Evolutionary conservation across 2,888 invertebrate genomes (phyloP).

Genomic region (Eupeodes luniger): DNA sequence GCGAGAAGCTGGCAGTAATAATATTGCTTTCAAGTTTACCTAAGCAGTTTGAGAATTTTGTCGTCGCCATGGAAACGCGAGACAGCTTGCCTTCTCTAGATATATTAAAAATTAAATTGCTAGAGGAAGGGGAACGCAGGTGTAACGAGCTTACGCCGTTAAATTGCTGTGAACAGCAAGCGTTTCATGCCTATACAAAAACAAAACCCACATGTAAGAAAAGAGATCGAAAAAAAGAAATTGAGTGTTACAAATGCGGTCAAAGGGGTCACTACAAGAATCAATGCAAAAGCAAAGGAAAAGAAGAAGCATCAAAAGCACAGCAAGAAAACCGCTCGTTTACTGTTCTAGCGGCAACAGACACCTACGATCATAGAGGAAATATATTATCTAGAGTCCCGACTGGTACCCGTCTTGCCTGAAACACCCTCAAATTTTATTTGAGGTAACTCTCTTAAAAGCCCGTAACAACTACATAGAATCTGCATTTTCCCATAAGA

Average conservation of each 20-base stretch:
- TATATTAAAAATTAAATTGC: slow-evolving; percentile 51
- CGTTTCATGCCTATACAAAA: slow-evolving; percentile 55
- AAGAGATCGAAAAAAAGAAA: slow-evolving; percentile 38
- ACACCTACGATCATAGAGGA: too few species aligned
- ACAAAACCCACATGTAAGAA: slow-evolving; percentile 39
- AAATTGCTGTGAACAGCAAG: slow-evolving; percentile 51
- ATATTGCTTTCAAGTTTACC: slow-evolving; percentile 53
- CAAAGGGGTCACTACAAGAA: too few species aligned
- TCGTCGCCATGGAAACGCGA: too few species aligned
- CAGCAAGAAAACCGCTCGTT: slow-evolving; percentile 40
- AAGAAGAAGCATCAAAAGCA: slow-evolving; percentile 47
- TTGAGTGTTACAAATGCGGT: slow-evolving; percentile 40
- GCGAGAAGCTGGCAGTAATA: slow-evolving; percentile 48
- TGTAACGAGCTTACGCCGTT: slow-evolving; percentile 22
- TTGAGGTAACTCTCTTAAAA: too few species aligned
- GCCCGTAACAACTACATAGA: too few species aligned
- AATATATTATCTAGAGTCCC: too few species aligned
- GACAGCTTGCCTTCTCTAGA: slow-evolving; percentile 41
- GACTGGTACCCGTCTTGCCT: too few species aligned
- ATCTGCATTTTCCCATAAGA: too few species aligned
- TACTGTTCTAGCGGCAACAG: slow-evolving; percentile 49
- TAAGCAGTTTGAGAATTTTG: slow-evolving; percentile 53
- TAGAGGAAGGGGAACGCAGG: slow-evolving; percentile 47
- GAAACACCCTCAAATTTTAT: too few species aligned
- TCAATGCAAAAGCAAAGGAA: slow-evolving; percentile 41